Base-by-base conservation (phyloP, 1,140 invertebrate genomes). In the Ephestia elutella region DNA sequence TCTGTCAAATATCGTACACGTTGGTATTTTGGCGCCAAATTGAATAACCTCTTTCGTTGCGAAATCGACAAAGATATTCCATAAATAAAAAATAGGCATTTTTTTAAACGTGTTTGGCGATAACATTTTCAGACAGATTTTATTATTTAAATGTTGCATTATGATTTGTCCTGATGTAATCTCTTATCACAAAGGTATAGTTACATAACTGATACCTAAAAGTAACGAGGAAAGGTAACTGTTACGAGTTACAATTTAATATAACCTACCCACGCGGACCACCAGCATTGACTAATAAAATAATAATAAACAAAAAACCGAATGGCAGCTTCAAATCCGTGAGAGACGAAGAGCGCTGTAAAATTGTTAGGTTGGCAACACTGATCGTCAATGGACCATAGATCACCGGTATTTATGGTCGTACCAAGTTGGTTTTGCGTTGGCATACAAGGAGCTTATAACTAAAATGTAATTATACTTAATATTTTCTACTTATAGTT, bases 1-100 rank as follows among this genome's bases (percentile, higher is more conserved):
- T 83, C 84, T 87, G 75, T 74, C 59, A 64, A 71, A n/a, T 5
- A 44, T 9, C 1, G 1, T 44, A 15, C 5, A 10, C n/a, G 13
- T 44, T 44, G 38, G 5, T 15, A 13, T 48, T 50, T 64, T 66
- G 49, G 38, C 38, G 38, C 38, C 13, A 44, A 44, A 44, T 44
- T 4, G 7, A 17, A 44, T 44, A 44, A 44, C 38, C 38, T 44
- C 38, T 44, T 44, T 44, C 38, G 38, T 67, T 13, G 49, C 38
- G 2, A 5, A 44, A 10, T 44, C 15, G n/a, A n/a, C 15, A 15
- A 44, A 44, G 2, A 44, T 17, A 10, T 15, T 44, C 38, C 38
- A 44, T 44, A 44, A 15, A 15, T 15, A 15, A 35, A 35, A 35
- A 11, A 13, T 35, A 5, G n/a, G 8, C 13, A 9, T 13, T 35